These are phyloP conservation scores for Pseudorhombus dupliciocellatus DNA, from an alignment of 2,113 vertebrate species.

Conservation along the genomic window DNA sequence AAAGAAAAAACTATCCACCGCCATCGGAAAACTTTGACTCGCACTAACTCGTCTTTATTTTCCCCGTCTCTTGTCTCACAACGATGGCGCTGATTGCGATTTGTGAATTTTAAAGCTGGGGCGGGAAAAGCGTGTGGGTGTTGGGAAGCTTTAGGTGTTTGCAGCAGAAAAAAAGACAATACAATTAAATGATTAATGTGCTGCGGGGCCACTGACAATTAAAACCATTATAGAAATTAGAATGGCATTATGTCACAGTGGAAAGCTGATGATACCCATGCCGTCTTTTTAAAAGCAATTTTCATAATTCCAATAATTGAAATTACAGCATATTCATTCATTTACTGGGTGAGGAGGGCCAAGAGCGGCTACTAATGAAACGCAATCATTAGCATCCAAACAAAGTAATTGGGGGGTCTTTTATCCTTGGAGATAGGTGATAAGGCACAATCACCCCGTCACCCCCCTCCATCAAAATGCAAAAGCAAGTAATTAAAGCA, in stretches of 20 bases:
- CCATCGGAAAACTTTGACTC: constrained; percentile 66
- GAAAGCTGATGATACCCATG: constrained; percentile 98
- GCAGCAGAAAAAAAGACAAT: constrained; percentile 90
- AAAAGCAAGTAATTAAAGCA: constrained; percentile 99
- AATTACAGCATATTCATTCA: constrained; percentile 99
- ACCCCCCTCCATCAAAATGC: constrained; percentile 92
- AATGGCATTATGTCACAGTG: constrained; percentile 99
- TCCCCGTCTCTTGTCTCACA: constrained; percentile 80
- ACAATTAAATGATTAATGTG: constrained; percentile 99
- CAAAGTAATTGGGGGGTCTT: constrained; percentile 99
- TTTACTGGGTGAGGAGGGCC: constrained; percentile 99
- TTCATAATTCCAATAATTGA: constrained; percentile 99
- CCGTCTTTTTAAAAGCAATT: constrained; percentile 98
- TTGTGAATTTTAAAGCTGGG: constrained; percentile 75
- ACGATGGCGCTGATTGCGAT: constrained; percentile 88
- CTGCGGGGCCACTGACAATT: constrained; percentile 83
- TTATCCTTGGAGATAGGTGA: constrained; percentile 93
- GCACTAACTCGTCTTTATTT: constrained; percentile 50
- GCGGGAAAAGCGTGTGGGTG: constrained; percentile 80
- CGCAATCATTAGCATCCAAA: constrained; percentile 99
- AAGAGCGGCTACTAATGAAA: constrained; percentile 99
- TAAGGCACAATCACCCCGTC: constrained; percentile 98
- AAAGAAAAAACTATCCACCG: constrained; percentile 12
- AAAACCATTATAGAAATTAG: constrained; percentile 93
- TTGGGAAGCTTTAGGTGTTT: constrained; percentile 74